These are phyloP conservation scores for Drosophila littoralis DNA, from an alignment of 1,140 invertebrate species.

Conservation along the genomic window DNA sequence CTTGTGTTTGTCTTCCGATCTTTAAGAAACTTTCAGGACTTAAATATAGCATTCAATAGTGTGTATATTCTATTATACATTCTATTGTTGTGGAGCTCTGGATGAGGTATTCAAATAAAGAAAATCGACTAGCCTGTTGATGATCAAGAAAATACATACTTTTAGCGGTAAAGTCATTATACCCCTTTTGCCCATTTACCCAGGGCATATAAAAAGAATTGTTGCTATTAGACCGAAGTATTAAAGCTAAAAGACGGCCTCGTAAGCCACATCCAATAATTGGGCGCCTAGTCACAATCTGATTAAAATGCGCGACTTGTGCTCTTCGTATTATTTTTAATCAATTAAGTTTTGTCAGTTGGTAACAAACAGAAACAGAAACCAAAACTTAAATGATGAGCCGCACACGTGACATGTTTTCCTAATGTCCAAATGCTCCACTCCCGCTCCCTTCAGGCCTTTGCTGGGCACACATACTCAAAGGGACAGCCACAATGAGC, in stretches of 20 bases:
- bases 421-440: slow-evolving; percentile 48
- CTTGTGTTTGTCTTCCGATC: too few species aligned
- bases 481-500: slow-evolving; percentile 60
- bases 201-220: background rate
- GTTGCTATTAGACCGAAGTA: background rate
- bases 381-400: slow-evolving; percentile 76
- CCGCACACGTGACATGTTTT: slow-evolving; percentile 69
- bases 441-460: background rate
- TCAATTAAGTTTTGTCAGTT: slow-evolving; percentile 74
- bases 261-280: slow-evolving; percentile 5
- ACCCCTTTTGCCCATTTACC: too few species aligned
- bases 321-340: slow-evolving; percentile 72
- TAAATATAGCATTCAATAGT: too few species aligned
- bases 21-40: too few species aligned
- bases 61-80: too few species aligned
- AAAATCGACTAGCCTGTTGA: too few species aligned
- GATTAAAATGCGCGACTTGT: slow-evolving; percentile 37
- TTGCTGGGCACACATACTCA: background rate
- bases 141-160: too few species aligned
- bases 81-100: too few species aligned
- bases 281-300: background rate
- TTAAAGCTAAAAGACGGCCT: slow-evolving; percentile 11
- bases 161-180: too few species aligned
- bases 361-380: slow-evolving; percentile 36
- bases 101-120: too few species aligned